Evolutionary conservation across 2,797 vertebrate species (phyloP).

Genomic region (Coccyzus lansbergi): DNA sequence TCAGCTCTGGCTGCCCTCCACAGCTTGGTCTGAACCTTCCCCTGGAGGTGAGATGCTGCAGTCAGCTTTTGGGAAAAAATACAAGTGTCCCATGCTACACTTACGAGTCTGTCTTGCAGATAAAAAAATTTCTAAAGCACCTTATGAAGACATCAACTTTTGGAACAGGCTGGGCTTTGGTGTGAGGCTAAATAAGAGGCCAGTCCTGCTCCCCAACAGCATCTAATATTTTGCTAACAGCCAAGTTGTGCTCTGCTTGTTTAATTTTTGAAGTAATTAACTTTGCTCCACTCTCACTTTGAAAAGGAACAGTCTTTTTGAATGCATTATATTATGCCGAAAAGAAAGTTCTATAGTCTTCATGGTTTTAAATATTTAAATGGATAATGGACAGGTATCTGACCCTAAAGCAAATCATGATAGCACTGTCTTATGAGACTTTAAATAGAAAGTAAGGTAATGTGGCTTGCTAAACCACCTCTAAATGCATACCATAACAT

Average conservation of each 20-base stretch:
- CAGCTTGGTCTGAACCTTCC: background rate
- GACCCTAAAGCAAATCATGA: background rate
- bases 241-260: background rate
- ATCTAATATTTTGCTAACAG: background rate
- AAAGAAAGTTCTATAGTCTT: background rate
- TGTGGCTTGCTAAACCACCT: background rate
- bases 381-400: background rate
- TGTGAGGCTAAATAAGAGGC: background rate
- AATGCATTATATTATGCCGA: background rate
- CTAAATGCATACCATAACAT: background rate
- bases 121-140: background rate
- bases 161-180: background rate
- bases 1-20: background rate
- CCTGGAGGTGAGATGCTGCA: background rate
- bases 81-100: rapidly evolving
- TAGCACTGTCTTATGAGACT: background rate
- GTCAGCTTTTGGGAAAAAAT: background rate
- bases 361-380: background rate
- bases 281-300: background rate
- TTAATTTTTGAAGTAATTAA: background rate
- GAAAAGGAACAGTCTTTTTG: background rate
- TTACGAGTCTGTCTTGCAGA: background rate
- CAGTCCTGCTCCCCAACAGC: background rate
- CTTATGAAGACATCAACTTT: background rate
- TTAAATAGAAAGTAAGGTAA: background rate